Base-by-base conservation (phyloP, 2,797 vertebrate species). In the Chiloscyllium punctatum region DNA sequence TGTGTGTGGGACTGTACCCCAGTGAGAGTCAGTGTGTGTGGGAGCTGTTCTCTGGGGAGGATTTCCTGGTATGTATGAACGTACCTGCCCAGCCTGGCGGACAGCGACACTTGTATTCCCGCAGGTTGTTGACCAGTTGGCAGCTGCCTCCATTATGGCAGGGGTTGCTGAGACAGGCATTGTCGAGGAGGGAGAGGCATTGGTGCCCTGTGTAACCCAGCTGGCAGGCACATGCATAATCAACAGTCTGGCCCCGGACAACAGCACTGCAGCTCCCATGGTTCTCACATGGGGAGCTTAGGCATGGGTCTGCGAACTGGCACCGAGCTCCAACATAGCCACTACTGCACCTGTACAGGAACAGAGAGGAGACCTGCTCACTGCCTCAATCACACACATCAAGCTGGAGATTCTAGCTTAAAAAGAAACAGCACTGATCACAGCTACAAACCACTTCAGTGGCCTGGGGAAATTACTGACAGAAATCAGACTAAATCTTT, bases 51-150 rank as follows among this genome's bases (percentile, higher is more conserved):
- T 57, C 53, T 57, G 53, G 53, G 4, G 53, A 23, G 0, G 5
- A 25, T 51, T 5, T 21, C 42, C 6, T 48, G 42, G 23, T 48
- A 2, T 1, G 23, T 25, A 53, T 6, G 42, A 23, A 69, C 97
- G 37, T 97, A 99, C 99, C 99, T 97, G 98, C 98, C 99, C 99
- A 99, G 1, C 99, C 99, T 0, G 99, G 99, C 0, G 98, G 98
- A 96, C 99, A 99, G 95, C 98, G 98, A 96, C 99, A 99, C 96
- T 98, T 98, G 97, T 98, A 99, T 27, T 97, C 97, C 0, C 97
- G 96, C 95, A 99, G 98, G 0, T 98, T 98, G 71, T 48, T 94
- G 3, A 98, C 96, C 90, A 99, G 98, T 16, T 98, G 98, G 18
- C 99, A 99, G 37, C 98, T 98, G 13, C 99, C 99, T 3, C 99